Evolutionary conservation across 53 echinoderm and acorn worm genomes (phyloP).

Genomic region (Glandiceps talaboti): DNA sequence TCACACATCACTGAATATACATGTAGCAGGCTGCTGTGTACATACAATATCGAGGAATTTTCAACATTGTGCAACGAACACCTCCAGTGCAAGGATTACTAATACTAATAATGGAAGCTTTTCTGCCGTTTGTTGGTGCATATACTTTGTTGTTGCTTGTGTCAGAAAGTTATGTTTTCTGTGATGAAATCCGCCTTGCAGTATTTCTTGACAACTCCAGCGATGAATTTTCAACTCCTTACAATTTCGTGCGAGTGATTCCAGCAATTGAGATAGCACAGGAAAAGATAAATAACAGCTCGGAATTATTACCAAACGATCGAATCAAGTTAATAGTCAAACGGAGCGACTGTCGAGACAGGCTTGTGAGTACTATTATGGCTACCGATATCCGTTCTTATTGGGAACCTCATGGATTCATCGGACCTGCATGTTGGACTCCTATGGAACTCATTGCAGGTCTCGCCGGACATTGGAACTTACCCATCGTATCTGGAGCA

Average conservation of each 20-base stretch:
- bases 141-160: not conserved
- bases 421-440: conserved; percentile 27
- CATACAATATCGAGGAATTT: too few species aligned
- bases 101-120: not conserved
- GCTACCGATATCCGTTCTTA: conserved; percentile 1
- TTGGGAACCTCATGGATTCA: conserved; percentile 18
- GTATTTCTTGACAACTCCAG: not conserved
- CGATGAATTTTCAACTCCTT: not conserved
- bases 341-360: not conserved
- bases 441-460: conserved; percentile 34
- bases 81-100: too few species aligned
- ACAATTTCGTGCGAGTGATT: conserved; percentile 7
- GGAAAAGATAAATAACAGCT: conserved; percentile 23
- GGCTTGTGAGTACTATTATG: not conserved
- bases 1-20: too few species aligned
- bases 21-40: too few species aligned
- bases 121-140: not conserved
- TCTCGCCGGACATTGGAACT: conserved; percentile 44
- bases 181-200: conserved; percentile 1
- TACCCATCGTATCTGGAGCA: conserved; percentile 48
- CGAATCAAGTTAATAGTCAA: not conserved
- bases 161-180: not conserved
- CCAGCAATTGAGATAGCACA: conserved; percentile 64
- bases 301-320: not conserved
- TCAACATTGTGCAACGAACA: too few species aligned